phyloP scores from a whole-genome alignment of 2,113 vertebrate genomes.

The Antechinus stuartii region DNA sequence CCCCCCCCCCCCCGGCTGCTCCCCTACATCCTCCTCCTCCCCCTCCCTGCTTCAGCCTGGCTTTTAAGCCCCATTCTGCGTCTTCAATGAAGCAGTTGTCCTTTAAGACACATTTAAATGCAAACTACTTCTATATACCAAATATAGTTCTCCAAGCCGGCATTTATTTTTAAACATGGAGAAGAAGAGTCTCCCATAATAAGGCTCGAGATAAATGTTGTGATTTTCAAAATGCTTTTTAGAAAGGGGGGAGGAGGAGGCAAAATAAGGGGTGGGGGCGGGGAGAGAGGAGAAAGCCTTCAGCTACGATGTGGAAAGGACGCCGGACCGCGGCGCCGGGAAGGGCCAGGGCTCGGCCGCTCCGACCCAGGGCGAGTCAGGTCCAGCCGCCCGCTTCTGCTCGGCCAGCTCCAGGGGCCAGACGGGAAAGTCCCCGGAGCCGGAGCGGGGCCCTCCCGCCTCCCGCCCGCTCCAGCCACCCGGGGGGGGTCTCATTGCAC shows the following conservation, averaged over 20 bases:
- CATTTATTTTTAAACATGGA: slow-evolving; percentile 75
- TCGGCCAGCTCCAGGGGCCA: background rate
- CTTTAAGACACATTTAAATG: slow-evolving; percentile 71
- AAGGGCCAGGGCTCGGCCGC: background rate
- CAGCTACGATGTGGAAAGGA: background rate
- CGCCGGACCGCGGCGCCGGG: background rate
- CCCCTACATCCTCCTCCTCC: background rate
- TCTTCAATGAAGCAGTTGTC: slow-evolving; percentile 59
- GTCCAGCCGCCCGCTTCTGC: background rate
- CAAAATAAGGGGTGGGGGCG: background rate
- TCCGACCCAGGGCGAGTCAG: background rate
- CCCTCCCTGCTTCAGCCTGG: background rate
- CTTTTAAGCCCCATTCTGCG: slow-evolving; percentile 62
- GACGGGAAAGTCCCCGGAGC: too few species aligned
- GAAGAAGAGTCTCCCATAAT: slow-evolving; percentile 63
- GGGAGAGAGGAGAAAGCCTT: background rate
- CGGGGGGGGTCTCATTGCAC: too few species aligned
- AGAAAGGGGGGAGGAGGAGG: slow-evolving; percentile 17
- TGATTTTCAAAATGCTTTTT: slow-evolving; percentile 66
- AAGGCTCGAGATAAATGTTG: slow-evolving; percentile 69
- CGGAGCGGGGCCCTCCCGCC: too few species aligned
- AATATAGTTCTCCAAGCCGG: slow-evolving; percentile 69
- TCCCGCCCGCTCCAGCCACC: too few species aligned
- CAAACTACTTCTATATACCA: slow-evolving; percentile 69
- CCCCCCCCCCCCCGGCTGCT: background rate